Evolutionary conservation across 1,140 invertebrate genomes (phyloP).

Genomic region (Cepaea nemoralis): DNA sequence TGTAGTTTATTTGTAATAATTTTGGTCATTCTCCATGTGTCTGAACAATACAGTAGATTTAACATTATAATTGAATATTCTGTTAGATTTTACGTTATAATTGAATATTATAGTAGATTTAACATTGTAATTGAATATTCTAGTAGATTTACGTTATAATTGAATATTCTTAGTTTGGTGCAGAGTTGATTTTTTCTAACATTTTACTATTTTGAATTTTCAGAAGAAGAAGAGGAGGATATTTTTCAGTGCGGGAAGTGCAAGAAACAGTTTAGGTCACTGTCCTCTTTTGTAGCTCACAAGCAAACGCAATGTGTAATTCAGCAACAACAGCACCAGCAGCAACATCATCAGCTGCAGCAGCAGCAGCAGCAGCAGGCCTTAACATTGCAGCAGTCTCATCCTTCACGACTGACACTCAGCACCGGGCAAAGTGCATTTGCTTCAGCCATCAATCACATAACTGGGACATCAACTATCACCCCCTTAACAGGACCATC

Average conservation of each 20-base stretch:
- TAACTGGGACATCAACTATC: constrained; percentile 1
- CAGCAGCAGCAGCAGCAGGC: constrained; percentile 38
- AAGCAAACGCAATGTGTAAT: constrained; percentile 73
- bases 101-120: too few species aligned
- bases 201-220: background rate
- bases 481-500: background rate
- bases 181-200: too few species aligned
- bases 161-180: too few species aligned
- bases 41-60: too few species aligned
- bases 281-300: constrained; percentile 76
- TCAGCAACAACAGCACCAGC: constrained; percentile 35
- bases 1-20: too few species aligned
- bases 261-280: constrained; percentile 77
- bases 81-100: too few species aligned
- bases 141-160: too few species aligned
- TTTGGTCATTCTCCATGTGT: too few species aligned
- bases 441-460: background rate
- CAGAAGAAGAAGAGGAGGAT: constrained; percentile 76
- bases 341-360: constrained; percentile 38
- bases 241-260: constrained; percentile 81
- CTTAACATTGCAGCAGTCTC: constrained; percentile 19
- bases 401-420: constrained; percentile 35
- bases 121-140: too few species aligned
- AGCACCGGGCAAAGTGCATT: background rate
- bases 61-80: too few species aligned